These are phyloP conservation scores for Halesus radiatus DNA, from an alignment of 1,140 invertebrate genomes.

Conservation along the genomic window DNA sequence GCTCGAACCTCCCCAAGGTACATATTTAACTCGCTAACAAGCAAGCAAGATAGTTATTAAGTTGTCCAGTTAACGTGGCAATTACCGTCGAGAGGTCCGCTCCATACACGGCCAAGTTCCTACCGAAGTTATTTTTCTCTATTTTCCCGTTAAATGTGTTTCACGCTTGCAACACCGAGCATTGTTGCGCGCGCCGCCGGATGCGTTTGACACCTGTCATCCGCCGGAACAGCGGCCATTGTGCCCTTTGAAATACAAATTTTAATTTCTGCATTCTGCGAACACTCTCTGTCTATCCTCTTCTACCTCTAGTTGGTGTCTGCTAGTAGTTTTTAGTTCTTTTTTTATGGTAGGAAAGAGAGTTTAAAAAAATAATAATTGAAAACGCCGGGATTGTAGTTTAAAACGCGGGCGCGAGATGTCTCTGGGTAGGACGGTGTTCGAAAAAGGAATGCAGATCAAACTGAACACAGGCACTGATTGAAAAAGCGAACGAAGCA, in stretches of 20 bases:
- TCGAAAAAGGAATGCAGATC: conserved; percentile 26
- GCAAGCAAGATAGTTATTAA: conserved; percentile 54
- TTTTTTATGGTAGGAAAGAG: not conserved
- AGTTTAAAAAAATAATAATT: conserved; percentile 20
- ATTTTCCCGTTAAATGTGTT: conserved; percentile 39
- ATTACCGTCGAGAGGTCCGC: conserved; percentile 44
- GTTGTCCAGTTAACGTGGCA: conserved; percentile 57
- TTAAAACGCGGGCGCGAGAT: conserved; percentile 14
- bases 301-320: not conserved
- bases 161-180: conserved; percentile 37
- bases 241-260: conserved; percentile 47
- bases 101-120: not conserved
- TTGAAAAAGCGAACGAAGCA: not conserved
- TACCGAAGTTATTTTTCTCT: conserved; percentile 21
- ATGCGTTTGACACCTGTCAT: conserved; percentile 57
- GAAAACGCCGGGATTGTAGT: conserved; percentile 24
- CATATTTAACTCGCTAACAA: conserved; percentile 29
- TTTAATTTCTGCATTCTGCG: conserved; percentile 50
- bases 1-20: conserved; percentile 13
- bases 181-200: conserved; percentile 50
- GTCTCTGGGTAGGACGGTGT: conserved; percentile 3
- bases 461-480: conserved; percentile 2
- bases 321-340: not conserved
- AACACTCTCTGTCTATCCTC: not conserved
- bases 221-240: conserved; percentile 51